These are phyloP conservation scores for Chymomyza costata DNA, from an alignment of 1,140 invertebrate species.

Conservation along the genomic window DNA sequence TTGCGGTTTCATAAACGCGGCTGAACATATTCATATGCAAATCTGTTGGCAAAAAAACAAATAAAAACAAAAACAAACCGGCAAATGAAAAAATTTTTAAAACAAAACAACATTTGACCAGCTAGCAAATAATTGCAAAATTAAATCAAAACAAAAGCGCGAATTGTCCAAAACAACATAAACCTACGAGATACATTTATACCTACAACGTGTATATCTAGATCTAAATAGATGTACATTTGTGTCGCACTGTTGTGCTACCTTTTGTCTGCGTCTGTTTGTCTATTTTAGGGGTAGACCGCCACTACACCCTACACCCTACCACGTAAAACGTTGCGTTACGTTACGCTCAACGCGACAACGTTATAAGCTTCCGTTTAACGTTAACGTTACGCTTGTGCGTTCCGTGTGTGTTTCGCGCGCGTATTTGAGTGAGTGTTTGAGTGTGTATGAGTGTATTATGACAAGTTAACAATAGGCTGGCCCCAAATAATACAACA, in stretches of 20 bases:
- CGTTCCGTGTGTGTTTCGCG: neutral
- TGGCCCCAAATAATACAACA: conserved; percentile 37
- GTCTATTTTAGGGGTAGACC: conserved; percentile 1
- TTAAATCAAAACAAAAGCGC: conserved; percentile 57
- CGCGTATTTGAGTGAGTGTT: neutral
- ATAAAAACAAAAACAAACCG: conserved; percentile 9
- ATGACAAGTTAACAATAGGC: conserved; percentile 53
- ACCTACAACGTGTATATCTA: neutral
- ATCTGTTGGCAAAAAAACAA: conserved; percentile 13
- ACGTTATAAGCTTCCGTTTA: conserved; percentile 57
- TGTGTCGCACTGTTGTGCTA: neutral
- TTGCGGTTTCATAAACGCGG: conserved; percentile 35
- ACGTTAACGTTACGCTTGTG: conserved; percentile 29
- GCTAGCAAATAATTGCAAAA: conserved; percentile 53
- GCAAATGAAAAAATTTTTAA: neutral
- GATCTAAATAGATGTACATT: neutral
- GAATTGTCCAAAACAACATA: conserved; percentile 16
- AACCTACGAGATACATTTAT: neutral
- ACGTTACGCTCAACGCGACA: conserved; percentile 39
- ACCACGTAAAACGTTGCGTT: neutral
- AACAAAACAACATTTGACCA: neutral
- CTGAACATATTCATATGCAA: conserved; percentile 37
- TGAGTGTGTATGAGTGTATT: conserved; percentile 19
- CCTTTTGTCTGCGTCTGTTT: conserved; percentile 15
- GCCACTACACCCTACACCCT: no score